phyloP scores from a whole-genome alignment of 1,140 invertebrate genomes.

The Prorops nasuta region DNA sequence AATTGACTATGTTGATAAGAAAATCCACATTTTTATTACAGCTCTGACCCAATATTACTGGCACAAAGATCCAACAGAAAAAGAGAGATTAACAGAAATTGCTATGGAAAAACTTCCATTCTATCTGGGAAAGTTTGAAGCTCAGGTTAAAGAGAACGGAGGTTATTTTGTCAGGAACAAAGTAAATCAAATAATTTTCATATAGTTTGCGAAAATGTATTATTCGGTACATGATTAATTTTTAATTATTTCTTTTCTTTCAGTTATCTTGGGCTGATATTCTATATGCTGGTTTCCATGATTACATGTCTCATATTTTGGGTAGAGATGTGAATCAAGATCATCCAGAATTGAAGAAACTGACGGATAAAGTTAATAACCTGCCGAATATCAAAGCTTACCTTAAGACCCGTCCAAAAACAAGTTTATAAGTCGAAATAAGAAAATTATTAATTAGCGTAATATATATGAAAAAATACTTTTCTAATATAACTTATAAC shows the following conservation, averaged over 20 bases:
- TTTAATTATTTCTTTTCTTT: neutral
- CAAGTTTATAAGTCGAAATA: neutral
- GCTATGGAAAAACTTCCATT: slow-evolving; percentile 1
- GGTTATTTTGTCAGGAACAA: slow-evolving; percentile 18
- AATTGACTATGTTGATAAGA: neutral
- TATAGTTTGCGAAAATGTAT: neutral
- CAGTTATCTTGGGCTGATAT: slow-evolving; percentile 23
- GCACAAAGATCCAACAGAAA: slow-evolving; percentile 6
- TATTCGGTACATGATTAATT: too few species aligned
- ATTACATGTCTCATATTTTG: neutral
- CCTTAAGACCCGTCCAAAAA: slow-evolving; percentile 9
- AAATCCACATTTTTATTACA: neutral
- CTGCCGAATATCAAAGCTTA: slow-evolving; percentile 6
- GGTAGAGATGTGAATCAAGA: slow-evolving; percentile 1
- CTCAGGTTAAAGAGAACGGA: slow-evolving; percentile 18
- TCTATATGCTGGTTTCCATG: neutral
- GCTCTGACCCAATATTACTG: slow-evolving; percentile 4
- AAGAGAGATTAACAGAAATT: slow-evolving; percentile 7
- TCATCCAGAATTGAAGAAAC: slow-evolving; percentile 16
- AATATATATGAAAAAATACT: too few species aligned
- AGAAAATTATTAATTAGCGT: slow-evolving; percentile 8
- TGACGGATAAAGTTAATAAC: slow-evolving; percentile 2
- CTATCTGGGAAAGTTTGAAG: slow-evolving; percentile 12
- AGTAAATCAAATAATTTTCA: slow-evolving; percentile 9
- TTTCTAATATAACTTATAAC: too few species aligned